A percentile compares a stretch with the other conserved stretches of the same genome.
Conservation (phyloP, 2,797 vertebrate species). For the Smutsia gigantea region DNA sequence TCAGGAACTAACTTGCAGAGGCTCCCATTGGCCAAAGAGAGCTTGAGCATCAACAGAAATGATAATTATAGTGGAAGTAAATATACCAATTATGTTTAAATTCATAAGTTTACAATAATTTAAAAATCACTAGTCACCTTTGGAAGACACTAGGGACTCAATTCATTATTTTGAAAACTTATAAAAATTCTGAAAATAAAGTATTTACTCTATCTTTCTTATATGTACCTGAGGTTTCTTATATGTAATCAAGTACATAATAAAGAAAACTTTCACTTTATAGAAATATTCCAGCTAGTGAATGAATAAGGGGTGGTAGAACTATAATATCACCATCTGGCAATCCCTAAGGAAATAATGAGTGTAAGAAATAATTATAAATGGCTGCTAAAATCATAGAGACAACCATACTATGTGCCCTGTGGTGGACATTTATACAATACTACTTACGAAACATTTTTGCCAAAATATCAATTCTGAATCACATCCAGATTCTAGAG, state of each 20-base stretch:
- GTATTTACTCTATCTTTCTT: background rate
- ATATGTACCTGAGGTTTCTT: background rate
- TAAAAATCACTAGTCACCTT: background rate
- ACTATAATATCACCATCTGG: background rate
- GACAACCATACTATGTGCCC: background rate
- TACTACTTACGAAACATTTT: background rate
- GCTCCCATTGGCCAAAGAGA: background rate
- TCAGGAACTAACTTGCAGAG: background rate
- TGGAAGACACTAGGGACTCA: background rate
- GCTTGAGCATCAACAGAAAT: background rate
- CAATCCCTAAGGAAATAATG: background rate
- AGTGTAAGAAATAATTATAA: slow-evolving; percentile 27
- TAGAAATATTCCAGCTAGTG: background rate
- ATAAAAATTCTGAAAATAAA: slow-evolving; percentile 23
- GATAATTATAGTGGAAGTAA: background rate
- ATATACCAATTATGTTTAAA: background rate
- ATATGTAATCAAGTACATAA: background rate
- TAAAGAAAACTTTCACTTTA: background rate
- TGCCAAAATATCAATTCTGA: slow-evolving; percentile 9
- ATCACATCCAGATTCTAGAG: slow-evolving; percentile 20
- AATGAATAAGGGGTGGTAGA: background rate
- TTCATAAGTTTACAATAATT: background rate
- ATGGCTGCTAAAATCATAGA: background rate
- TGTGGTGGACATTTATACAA: background rate
- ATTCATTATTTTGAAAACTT: background rate